These are phyloP conservation scores for Arremon brunneinucha DNA, from an alignment of 2,797 vertebrate genomes.

Conservation along the genomic window DNA sequence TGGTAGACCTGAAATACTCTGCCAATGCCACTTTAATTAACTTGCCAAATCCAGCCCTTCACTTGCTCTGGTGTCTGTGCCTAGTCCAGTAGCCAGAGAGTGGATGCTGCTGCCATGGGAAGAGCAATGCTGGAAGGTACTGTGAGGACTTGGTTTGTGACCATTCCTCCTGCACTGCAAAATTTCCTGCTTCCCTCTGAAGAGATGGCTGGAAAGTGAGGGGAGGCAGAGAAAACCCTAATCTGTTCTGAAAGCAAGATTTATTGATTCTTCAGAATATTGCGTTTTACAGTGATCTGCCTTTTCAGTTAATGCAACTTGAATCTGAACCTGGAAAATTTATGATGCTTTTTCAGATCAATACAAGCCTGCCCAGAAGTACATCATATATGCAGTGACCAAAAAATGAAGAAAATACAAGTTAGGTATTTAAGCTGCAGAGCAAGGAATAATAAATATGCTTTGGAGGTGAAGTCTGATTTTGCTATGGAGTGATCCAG, in stretches of 20 bases:
- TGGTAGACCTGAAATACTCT: background rate
- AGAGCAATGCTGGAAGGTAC: accelerated
- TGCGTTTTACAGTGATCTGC: slow-evolving; percentile 8
- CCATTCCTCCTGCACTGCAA: background rate
- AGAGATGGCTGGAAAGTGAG: background rate
- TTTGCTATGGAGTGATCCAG: background rate
- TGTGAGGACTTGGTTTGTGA: background rate
- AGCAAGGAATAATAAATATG: background rate
- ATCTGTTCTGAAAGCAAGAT: background rate
- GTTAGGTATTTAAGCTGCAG: background rate
- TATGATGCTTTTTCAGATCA: slow-evolving; percentile 43
- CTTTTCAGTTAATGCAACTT: slow-evolving; percentile 50
- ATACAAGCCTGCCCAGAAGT: slow-evolving; percentile 11
- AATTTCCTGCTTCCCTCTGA: background rate
- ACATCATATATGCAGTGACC: background rate
- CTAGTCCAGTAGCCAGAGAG: too few relatives aligned
- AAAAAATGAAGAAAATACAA: background rate
- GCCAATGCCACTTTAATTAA: background rate
- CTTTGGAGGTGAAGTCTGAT: background rate
- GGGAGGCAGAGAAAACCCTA: background rate
- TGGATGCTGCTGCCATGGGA: background rate
- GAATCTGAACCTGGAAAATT: slow-evolving; percentile 56
- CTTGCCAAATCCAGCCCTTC: background rate
- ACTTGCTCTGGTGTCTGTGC: background rate
- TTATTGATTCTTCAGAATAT: slow-evolving; percentile 51